Conservation (phyloP, 2,888 invertebrate species). For the Himalopsyche anomala region DNA sequence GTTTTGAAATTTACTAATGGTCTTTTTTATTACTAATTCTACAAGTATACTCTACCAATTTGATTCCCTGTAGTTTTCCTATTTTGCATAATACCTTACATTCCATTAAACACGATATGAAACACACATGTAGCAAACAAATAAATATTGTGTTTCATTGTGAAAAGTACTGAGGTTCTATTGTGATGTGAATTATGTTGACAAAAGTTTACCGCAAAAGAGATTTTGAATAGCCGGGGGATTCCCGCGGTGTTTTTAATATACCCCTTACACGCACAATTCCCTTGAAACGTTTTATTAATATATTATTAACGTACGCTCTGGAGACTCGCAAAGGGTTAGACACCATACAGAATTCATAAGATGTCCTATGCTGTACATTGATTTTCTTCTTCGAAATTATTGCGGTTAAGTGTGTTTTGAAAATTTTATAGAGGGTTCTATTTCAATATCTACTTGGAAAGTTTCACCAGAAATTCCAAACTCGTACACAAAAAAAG, state of each 20-base stretch:
- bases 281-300: conserved; percentile 16
- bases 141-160: conserved; percentile 32
- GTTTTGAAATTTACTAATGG: too few relatives aligned
- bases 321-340: conserved; percentile 21
- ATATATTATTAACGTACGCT: conserved; percentile 41
- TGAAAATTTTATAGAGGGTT: neutral
- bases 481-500: too few relatives aligned
- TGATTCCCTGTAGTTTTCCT: too few relatives aligned
- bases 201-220: conserved; percentile 26
- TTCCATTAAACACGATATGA: neutral
- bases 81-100: neutral
- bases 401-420: conserved; percentile 1
- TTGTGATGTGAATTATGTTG: conserved; percentile 22
- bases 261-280: conserved; percentile 44
- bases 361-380: conserved; percentile 17
- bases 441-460: neutral
- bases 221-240: conserved; percentile 26
- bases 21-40: too few relatives aligned
- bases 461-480: too few relatives aligned
- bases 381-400: neutral
- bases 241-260: conserved; percentile 6
- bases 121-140: neutral
- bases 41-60: too few relatives aligned
- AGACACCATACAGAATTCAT: conserved; percentile 31
- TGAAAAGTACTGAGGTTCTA: neutral